Percentiles rank a stretch among this genome's conserved stretches.
Conservation (phyloP, 2,797 vertebrate genomes). For the Neosilurus hyrtlii region DNA sequence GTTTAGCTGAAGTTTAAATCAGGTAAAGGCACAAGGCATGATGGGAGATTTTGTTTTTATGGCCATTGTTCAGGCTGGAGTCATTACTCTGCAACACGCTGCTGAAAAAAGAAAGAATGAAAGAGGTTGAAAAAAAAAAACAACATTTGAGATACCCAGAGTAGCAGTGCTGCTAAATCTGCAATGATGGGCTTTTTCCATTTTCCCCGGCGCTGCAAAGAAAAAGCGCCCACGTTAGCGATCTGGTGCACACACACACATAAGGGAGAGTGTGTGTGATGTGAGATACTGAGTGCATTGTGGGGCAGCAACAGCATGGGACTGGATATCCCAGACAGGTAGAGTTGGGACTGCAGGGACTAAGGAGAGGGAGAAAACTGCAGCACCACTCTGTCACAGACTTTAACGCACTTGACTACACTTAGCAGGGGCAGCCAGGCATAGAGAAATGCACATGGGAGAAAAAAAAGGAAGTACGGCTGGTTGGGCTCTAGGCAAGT, state of each 20-base stretch:
- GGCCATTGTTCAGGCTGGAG: conserved; percentile 37
- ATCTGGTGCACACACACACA: conserved; percentile 15
- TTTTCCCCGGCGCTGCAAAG: conserved; percentile 15
- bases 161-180: conserved; percentile 25
- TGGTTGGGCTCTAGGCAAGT: conserved; percentile 49
- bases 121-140: not conserved
- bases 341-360: conserved; percentile 43
- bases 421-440: conserved; percentile 64
- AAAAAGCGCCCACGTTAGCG: conserved; percentile 13
- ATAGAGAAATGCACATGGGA: conserved; percentile 56
- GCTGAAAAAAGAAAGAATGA: not conserved
- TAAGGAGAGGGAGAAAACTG: conserved; percentile 47
- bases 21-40: conserved; percentile 43
- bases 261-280: conserved; percentile 1
- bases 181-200: conserved; percentile 22
- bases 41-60: conserved; percentile 46
- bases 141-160: not conserved
- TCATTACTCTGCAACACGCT: conserved; percentile 27
- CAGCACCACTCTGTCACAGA: conserved; percentile 61
- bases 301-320: conserved; percentile 46
- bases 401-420: conserved; percentile 69
- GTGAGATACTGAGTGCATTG: conserved; percentile 12
- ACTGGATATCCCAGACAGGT: conserved; percentile 53
- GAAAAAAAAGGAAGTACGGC: conserved; percentile 27
- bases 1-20: conserved; percentile 45